phyloP scores from a whole-genome alignment of 2,113 vertebrate species.

The Apodemus speciosus region DNA sequence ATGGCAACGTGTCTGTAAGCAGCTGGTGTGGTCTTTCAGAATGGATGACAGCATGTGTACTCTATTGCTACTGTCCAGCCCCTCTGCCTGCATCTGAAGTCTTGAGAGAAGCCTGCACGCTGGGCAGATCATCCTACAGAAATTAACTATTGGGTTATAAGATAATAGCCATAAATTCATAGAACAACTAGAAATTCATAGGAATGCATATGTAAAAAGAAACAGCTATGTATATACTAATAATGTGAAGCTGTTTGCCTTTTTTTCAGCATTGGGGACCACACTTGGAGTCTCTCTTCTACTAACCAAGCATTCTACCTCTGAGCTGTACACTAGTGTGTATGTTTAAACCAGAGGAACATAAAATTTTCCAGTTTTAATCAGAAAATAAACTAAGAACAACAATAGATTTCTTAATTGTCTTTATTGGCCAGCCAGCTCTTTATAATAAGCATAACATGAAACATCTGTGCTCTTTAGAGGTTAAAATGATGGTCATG shows the following conservation, averaged over 20 bases:
- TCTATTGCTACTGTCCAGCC: not conserved
- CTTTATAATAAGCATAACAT: not conserved
- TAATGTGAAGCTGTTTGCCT: not conserved
- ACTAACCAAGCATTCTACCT: not conserved
- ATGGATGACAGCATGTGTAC: not conserved
- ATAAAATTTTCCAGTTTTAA: not conserved
- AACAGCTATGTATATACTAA: not conserved
- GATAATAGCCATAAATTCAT: not conserved
- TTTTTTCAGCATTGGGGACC: not conserved
- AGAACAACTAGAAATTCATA: constrained; percentile 28
- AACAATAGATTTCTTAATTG: constrained; percentile 44
- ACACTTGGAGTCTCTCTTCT: not conserved
- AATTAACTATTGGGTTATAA: not conserved
- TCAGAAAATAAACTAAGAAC: constrained; percentile 33
- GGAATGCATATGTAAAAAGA: not conserved
- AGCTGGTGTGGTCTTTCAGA: not conserved
- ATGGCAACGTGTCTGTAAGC: not conserved
- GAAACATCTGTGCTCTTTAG: constrained; percentile 57
- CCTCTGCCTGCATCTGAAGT: constrained; percentile 9
- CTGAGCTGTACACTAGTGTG: not conserved
- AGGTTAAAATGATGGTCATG: constrained; percentile 66
- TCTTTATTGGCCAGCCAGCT: not conserved
- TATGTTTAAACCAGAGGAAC: constrained; percentile 26
- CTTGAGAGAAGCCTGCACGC: not conserved
- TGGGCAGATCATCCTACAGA: not conserved